These are phyloP conservation scores for Danio albolineatus DNA, from an alignment of 2,797 vertebrate species.

Conservation along the genomic window DNA sequence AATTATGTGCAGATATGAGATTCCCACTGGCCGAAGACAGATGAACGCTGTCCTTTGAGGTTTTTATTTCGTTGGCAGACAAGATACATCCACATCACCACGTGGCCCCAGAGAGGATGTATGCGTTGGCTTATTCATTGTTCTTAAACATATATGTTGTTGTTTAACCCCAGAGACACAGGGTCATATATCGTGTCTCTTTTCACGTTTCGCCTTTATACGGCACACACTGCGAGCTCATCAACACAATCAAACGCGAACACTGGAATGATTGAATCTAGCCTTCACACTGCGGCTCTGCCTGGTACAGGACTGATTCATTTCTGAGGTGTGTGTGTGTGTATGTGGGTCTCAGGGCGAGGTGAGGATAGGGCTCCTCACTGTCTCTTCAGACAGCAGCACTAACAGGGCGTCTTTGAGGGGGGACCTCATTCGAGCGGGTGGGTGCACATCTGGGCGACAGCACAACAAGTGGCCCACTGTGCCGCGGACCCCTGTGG, in stretches of 20 bases:
- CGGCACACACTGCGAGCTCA: constrained; percentile 6
- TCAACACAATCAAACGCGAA: constrained; percentile 39
- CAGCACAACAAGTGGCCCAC: constrained; percentile 73
- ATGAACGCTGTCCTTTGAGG: background rate
- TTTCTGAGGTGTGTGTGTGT: constrained; percentile 54
- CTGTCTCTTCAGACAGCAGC: constrained; percentile 69
- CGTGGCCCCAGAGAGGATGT: background rate
- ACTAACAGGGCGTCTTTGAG: constrained; percentile 77
- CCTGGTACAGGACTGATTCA: constrained; percentile 60
- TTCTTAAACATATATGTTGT: constrained; percentile 31
- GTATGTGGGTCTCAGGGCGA: constrained; percentile 57
- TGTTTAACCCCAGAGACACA: constrained; percentile 24
- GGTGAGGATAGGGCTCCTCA: constrained; percentile 70
- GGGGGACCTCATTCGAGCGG: constrained; percentile 57
- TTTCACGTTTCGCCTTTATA: constrained; percentile 22
- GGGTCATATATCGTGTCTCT: constrained; percentile 5
- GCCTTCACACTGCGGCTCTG: constrained; percentile 49
- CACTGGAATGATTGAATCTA: constrained; percentile 56
- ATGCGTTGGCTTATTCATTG: constrained; percentile 32
- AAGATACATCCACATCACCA: background rate
- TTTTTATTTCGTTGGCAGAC: constrained; percentile 27
- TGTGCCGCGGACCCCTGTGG: constrained; percentile 65
- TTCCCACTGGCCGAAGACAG: background rate
- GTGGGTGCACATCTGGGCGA: constrained; percentile 74
- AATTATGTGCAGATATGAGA: constrained; percentile 1